Base-by-base conservation (phyloP, 2,113 vertebrate species). In the Corythoichthys haematopterus region DNA sequence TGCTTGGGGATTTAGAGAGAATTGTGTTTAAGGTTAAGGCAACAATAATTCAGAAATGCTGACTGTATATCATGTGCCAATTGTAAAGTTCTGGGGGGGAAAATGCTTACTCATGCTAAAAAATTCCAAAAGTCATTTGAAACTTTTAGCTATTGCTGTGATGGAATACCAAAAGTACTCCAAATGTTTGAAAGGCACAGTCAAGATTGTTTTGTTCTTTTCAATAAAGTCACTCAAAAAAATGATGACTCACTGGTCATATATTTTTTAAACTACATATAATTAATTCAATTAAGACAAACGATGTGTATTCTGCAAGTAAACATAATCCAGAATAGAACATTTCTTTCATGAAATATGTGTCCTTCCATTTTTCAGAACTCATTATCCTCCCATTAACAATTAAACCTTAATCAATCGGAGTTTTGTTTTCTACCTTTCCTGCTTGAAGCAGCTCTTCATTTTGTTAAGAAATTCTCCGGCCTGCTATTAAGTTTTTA, bases 151-250 rank as follows among this genome's bases (percentile, higher is more conserved):
- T 8, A 12, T 65, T 45, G 66, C 77, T 43, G 61, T 64, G n/a
- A 73, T 66, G 48, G 55, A 64, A 69, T 65, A 45, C 69, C 50
- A 65, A 66, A 53, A 47, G 72, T 69, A 69, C 58, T 63, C 71
- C 76, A 56, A 52, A 77, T 80, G 59, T 70, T 72, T 46, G 68
- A 80, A 79, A 76, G 74, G 64, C 72, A 79, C 76, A 77, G 58
- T n/a, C 65, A 65, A 57, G 71, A 82, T 64, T 85, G 82, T 80
- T 71, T 78, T 80, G 65, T 62, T 72, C 66, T 87, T 89, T 90
- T 85, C 70, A 90, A 89, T 90, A 92, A 90, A 92, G 66, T 81
- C 82, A 76, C 76, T 76, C 37, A 79, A 71, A 83, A 74, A 28
- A 6, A 65, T 76, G 66, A 10, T 46, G 60, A 33, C 40, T 46